Base-by-base conservation (phyloP, 2,888 invertebrate genomes). In the Acanthoscelides obtectus region DNA sequence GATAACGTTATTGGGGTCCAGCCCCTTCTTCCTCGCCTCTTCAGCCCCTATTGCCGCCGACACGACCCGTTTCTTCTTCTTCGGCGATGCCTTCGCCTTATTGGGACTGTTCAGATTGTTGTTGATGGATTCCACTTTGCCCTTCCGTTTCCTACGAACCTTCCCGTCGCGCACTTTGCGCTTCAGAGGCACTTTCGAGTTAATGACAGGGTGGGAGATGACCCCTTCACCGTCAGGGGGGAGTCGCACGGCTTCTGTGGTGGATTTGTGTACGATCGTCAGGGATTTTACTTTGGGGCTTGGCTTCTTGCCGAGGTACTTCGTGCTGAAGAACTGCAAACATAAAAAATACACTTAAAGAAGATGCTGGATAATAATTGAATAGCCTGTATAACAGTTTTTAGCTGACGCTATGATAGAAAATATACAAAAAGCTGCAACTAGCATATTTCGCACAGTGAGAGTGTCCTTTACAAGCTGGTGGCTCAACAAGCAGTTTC, bases 201-300 rank as follows among this genome's bases (percentile, higher is more conserved):
- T 91, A 75, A 95, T 91, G 74, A 93, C 95, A 71, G 94, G 95
- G 82, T 96, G 95, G 75, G 94, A 94, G 63, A 93, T 89, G 74
- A 84, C 83, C 6, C 90, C 91, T 75, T 93, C 91, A 74, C 92
- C 93, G 74, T 88, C 88, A 72, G 88, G 87, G 66, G 94, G 94
- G 78, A 95, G 87, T 22, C 95, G 90, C 76, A 95, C 95, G 76
- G 95, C 94, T 87, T 95, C 95, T 73, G 95, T 94, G 72, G 95
- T 93, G 78, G 95, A 94, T 83, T 94, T 94, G 89, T 95, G 95
- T 82, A 95, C 94, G 84, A 95, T 95, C 80, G 95, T 95, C 79
- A 95, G 92, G 21, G 94, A 93, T 86, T 95, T 94, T 80, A 94
- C 88, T 86, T 95, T 94, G 84, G 92, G 89, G 86, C 93, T 92